A percentile compares a stretch with the other conserved stretches of the same genome.
These are phyloP conservation scores for Chloroclysta siterata DNA, from an alignment of 2,888 invertebrate species.

Conservation along the genomic window DNA sequence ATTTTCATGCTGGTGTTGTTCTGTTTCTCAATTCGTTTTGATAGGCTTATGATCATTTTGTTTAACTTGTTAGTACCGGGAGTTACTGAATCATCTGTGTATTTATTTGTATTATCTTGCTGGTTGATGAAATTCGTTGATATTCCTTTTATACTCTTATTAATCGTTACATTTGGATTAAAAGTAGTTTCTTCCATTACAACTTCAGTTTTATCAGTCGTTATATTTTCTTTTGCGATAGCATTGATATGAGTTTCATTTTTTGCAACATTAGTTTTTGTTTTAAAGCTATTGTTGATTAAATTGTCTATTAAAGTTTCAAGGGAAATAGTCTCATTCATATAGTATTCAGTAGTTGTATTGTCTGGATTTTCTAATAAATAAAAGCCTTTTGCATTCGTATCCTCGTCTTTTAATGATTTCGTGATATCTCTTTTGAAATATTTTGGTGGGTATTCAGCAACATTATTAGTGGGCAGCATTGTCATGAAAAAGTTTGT, in stretches of 20 bases:
- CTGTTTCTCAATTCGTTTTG: conserved; percentile 63
- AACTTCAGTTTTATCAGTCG: conserved; percentile 1
- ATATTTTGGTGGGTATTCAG: conserved; percentile 51
- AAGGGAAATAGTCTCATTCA: conserved; percentile 48
- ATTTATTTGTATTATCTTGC: conserved; percentile 51
- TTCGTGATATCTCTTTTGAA: conserved; percentile 63
- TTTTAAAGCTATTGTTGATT: conserved; percentile 57
- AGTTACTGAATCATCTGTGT: conserved; percentile 35
- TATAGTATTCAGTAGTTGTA: conserved; percentile 34
- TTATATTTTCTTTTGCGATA: conserved; percentile 13
- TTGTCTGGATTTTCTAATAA: conserved; percentile 49
- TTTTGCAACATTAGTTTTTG: conserved; percentile 37
- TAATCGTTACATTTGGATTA: conserved; percentile 18
- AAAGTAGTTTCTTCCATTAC: background rate
- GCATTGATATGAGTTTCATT: conserved; percentile 27
- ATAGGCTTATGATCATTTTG: conserved; percentile 58
- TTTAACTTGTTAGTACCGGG: conserved; percentile 46
- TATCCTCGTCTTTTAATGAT: conserved; percentile 43
- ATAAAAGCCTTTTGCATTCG: conserved; percentile 47
- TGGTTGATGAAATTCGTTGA: conserved; percentile 51
- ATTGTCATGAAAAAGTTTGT: conserved; percentile 43
- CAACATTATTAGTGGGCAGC: conserved; percentile 39
- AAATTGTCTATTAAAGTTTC: conserved; percentile 65
- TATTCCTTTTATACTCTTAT: conserved; percentile 25
- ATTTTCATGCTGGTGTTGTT: conserved; percentile 65